These are phyloP conservation scores for Crambe crambe DNA, from an alignment of 37 sponge, comb jelly and placozoan species.

Conservation along the genomic window DNA sequence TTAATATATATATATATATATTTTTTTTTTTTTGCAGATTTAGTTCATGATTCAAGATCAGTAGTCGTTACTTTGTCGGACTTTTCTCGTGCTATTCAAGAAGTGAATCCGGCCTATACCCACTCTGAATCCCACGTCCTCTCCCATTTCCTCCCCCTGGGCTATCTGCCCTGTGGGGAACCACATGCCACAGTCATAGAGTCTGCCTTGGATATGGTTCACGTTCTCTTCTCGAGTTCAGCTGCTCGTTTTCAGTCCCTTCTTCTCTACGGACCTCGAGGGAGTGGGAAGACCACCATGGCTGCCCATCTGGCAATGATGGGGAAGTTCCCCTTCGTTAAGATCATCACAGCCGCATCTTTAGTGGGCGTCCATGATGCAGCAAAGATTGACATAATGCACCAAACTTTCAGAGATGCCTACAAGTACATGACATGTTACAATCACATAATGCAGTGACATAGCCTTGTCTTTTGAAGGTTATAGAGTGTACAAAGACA, in stretches of 20 bases:
- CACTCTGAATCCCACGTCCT: slow-evolving; percentile 54
- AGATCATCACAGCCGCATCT: slow-evolving; percentile 54
- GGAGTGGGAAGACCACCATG: slow-evolving; percentile 65
- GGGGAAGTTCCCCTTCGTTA: slow-evolving; percentile 59
- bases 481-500: too few relatives aligned
- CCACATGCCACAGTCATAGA: slow-evolving; percentile 36
- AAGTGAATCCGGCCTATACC: slow-evolving; percentile 57
- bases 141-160: slow-evolving; percentile 40
- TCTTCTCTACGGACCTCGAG: slow-evolving; percentile 60
- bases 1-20: too few relatives aligned
- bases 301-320: slow-evolving; percentile 58
- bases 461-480: too few relatives aligned
- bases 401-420: slow-evolving; percentile 48
- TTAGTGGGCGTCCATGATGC: slow-evolving; percentile 38
- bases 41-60: too few relatives aligned
- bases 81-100: slow-evolving; percentile 35
- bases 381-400: slow-evolving; percentile 46
- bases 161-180: slow-evolving; percentile 45
- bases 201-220: slow-evolving; percentile 37
- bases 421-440: slow-evolving; percentile 36
- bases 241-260: slow-evolving; percentile 29
- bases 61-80: slow-evolving; percentile 33
- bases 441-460: too few relatives aligned
- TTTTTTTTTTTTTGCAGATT: too few relatives aligned
- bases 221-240: slow-evolving; percentile 26